Evolutionary conservation across 2,888 invertebrate genomes (phyloP), one percentile per base, ranked within the genome.

Genomic region (Cataglyphis cursor): DNA sequence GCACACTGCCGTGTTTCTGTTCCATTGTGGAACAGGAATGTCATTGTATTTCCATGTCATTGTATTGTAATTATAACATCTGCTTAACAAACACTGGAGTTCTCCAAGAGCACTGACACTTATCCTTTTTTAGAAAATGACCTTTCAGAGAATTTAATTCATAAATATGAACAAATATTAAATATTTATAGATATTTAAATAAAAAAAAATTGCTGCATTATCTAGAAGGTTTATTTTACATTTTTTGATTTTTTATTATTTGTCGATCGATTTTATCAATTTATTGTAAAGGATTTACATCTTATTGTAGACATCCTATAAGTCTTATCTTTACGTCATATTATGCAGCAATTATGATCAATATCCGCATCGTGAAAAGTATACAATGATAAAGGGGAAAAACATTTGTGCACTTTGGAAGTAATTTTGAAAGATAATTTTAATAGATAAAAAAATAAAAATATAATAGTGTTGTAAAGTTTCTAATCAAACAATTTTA

Each of bases 11-110:
- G 24, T 21, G 72, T 85, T 87, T 66, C 8, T 10, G 3, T 18
- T 78, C 64, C 64, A 82, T 81, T 62, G 80, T 82, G n/a, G n/a
- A n/a, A 84, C 87, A 35, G 12, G 24, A 24, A 24, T 24, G 24
- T 24, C 24, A 24, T n/a, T n/a, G n/a, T n/a, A n/a, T 44, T 35
- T 59, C 59, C 24, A 62, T 75, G 74, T 82, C 81, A 91, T 91
- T 90, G 88, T 91, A 90, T 91, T 91, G 21, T 89, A 91, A 91
- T 91, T 70, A 74, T 31, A 65, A 41, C 10, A 41, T 9, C 15
- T 21, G 21, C n/a, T 24, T 54, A 21, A 64, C 1, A 44, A 38
- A 28, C 12, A 51, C 18, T n/a, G 12, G 0, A 1, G 12, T 15
- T 41, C 41, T 59, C 12, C 15, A n/a, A 24, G 31, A 5, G 18